Evolutionary conservation across 1,140 invertebrate species (phyloP).

Genomic region (Hypothenemus hampei): DNA sequence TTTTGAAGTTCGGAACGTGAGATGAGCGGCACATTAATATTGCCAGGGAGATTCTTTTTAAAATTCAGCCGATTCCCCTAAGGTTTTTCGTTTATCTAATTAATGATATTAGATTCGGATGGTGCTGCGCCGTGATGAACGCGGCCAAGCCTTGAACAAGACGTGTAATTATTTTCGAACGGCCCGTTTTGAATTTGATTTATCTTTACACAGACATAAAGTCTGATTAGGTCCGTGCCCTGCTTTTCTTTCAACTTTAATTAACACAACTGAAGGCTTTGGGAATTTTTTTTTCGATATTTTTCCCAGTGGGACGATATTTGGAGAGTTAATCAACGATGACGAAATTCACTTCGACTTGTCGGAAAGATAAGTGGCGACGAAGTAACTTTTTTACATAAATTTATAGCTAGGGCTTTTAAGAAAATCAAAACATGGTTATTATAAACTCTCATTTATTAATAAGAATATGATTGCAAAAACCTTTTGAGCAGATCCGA

Average conservation of each 20-base stretch:
- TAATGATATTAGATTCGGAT: conserved; percentile 46
- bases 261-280: conserved; percentile 33
- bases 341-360: too few species aligned
- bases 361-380: too few species aligned
- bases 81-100: conserved; percentile 44
- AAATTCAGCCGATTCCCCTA: conserved; percentile 36
- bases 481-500: conserved; percentile 15
- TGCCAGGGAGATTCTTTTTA: conserved; percentile 25
- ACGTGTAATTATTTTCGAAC: conserved; percentile 45
- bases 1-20: conserved; percentile 6
- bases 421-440: conserved; percentile 5
- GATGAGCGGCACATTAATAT: conserved; percentile 19
- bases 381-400: too few species aligned
- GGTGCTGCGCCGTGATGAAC: conserved; percentile 42
- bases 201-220: conserved; percentile 44
- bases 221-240: conserved; percentile 44
- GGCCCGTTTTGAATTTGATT: conserved; percentile 44
- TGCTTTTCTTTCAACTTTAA: conserved; percentile 38
- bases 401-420: too few species aligned
- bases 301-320: too few species aligned
- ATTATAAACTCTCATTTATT: conserved; percentile 7
- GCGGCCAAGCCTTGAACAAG: conserved; percentile 41
- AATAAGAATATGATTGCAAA: conserved; percentile 6
- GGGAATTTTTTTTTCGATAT: too few species aligned
- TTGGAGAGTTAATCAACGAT: too few species aligned